Conservation (phyloP, 2,113 vertebrate genomes). For the Polypterus senegalus region DNA sequence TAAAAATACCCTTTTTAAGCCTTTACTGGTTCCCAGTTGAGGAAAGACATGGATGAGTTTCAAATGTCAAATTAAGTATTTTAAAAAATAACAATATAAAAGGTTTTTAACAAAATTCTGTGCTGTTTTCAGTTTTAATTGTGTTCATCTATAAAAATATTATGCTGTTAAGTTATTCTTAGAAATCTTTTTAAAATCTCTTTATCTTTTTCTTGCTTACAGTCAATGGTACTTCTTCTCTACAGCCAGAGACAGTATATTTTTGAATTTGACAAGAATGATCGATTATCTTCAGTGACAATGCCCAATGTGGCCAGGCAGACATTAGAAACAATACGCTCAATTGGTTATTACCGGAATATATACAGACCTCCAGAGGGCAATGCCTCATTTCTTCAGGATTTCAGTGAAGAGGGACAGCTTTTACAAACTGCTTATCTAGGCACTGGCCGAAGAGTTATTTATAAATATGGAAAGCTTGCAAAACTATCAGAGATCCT, state of each 20-base stretch:
- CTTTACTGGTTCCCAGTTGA: too few relatives aligned
- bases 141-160: not conserved
- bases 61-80: too few relatives aligned
- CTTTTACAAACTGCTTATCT: slow-evolving; percentile 79
- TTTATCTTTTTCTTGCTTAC: slow-evolving; percentile 21
- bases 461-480: slow-evolving; percentile 89
- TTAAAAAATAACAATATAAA: too few relatives aligned
- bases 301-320: slow-evolving; percentile 95
- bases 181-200: too few relatives aligned
- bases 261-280: slow-evolving; percentile 94
- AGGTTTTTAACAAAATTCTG: too few relatives aligned
- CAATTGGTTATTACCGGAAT: slow-evolving; percentile 91
- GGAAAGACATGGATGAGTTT: too few relatives aligned
- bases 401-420: slow-evolving; percentile 83
- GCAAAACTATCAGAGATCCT: slow-evolving; percentile 84
- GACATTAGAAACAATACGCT: slow-evolving; percentile 83
- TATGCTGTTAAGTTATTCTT: slow-evolving; percentile 1
- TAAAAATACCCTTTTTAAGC: too few relatives aligned
- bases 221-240: slow-evolving; percentile 95
- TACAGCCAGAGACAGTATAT: slow-evolving; percentile 96
- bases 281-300: slow-evolving; percentile 83
- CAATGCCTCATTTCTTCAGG: slow-evolving; percentile 82
- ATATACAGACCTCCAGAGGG: slow-evolving; percentile 87
- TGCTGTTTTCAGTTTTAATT: too few relatives aligned
- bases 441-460: slow-evolving; percentile 80